Evolutionary conservation across 2,797 vertebrate species (phyloP).

Genomic region (Ctenopoma multispine): DNA sequence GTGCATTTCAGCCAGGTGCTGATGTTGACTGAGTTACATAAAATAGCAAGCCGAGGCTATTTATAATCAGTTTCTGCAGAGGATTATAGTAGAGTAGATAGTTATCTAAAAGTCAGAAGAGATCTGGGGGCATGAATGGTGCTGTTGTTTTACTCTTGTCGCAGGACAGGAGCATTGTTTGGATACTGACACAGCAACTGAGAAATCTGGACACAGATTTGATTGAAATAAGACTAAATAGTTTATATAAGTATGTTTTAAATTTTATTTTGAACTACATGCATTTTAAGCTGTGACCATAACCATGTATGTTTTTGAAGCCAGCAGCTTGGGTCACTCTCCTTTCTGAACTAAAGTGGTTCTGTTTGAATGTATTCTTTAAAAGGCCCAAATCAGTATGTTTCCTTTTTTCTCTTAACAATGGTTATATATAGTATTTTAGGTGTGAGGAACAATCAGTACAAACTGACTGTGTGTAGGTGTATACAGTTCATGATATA

Average conservation of each 20-base stretch:
- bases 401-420: constrained; percentile 43
- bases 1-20: constrained; percentile 42
- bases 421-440: constrained; percentile 62
- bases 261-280: constrained; percentile 50
- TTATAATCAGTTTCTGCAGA: constrained; percentile 48
- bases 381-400: constrained; percentile 47
- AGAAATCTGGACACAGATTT: constrained; percentile 30
- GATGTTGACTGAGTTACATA: not conserved
- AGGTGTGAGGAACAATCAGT: constrained; percentile 55
- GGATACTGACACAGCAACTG: constrained; percentile 29
- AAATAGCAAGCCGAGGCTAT: constrained; percentile 30
- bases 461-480: constrained; percentile 40
- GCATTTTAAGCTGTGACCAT: constrained; percentile 64
- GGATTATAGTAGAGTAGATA: constrained; percentile 38
- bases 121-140: constrained; percentile 27
- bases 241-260: constrained; percentile 34
- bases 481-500: constrained; percentile 64
- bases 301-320: constrained; percentile 57
- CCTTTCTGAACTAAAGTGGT: constrained; percentile 66
- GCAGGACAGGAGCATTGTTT: constrained; percentile 23
- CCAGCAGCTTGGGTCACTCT: constrained; percentile 64
- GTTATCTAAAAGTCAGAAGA: constrained; percentile 13
- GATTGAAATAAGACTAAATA: constrained; percentile 15
- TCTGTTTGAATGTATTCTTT: constrained; percentile 78
- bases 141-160: constrained; percentile 27